A percentile compares a stretch with the other conserved stretches of the same genome.
These are phyloP conservation scores for Dichetophora obliterata DNA, from an alignment of 2,888 invertebrate genomes.

Conservation along the genomic window DNA sequence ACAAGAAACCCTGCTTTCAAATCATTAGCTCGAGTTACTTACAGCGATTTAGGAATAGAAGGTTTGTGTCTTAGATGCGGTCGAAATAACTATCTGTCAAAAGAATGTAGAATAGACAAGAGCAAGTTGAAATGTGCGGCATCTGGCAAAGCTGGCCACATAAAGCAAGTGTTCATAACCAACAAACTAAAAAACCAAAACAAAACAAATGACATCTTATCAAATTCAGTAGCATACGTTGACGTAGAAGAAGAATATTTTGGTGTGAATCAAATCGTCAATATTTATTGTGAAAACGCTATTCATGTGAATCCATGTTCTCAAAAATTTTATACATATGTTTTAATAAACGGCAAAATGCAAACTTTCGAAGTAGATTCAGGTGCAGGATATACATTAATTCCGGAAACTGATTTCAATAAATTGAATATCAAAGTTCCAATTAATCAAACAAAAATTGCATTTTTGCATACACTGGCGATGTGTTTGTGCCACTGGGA, in stretches of 20 bases:
- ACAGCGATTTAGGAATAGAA: constrained; percentile 28
- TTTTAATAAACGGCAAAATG: constrained; percentile 21
- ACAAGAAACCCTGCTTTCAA: background rate
- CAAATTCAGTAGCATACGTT: constrained; percentile 11
- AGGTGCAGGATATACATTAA: constrained; percentile 22
- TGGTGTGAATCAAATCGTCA: constrained; percentile 39
- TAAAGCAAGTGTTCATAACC: no score
- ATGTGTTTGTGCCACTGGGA: constrained; percentile 37
- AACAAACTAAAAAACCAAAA: background rate
- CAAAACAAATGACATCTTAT: background rate
- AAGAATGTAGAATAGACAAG: constrained; percentile 27
- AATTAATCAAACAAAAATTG: constrained; percentile 26
- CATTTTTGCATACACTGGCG: constrained; percentile 30
- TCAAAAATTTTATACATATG: background rate
- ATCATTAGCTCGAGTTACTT: constrained; percentile 23
- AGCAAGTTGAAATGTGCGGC: constrained; percentile 30
- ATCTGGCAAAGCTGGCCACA: constrained; percentile 13
- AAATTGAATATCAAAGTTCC: constrained; percentile 26
- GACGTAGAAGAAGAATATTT: constrained; percentile 20
- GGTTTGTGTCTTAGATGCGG: constrained; percentile 35
- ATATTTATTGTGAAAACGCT: constrained; percentile 34
- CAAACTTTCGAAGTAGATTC: constrained; percentile 32
- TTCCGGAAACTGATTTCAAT: constrained; percentile 26
- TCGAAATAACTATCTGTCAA: constrained; percentile 31
- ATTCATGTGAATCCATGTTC: constrained; percentile 14